Evolutionary conservation across 1,140 invertebrate genomes (phyloP).

Genomic region (Drosophila lacteicornis): DNA sequence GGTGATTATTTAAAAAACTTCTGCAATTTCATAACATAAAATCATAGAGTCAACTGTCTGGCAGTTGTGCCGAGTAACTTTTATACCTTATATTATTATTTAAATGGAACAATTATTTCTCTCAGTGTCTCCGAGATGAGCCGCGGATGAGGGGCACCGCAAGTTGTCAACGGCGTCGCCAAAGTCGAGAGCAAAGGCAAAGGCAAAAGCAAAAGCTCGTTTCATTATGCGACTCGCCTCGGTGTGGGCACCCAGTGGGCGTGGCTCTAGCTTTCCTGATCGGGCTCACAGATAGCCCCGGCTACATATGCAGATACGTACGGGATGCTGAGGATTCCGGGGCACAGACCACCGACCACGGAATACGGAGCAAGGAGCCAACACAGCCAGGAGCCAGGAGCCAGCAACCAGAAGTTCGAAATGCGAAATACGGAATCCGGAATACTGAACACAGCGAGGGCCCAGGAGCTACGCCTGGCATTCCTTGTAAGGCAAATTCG

Average conservation of each 20-base stretch:
- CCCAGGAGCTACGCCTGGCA: conserved; percentile 41
- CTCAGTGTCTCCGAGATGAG: conserved; percentile 24
- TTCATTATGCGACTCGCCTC: conserved; percentile 64
- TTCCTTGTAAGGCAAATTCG: conserved; percentile 81
- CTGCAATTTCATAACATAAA: too few species aligned
- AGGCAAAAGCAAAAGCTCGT: conserved; percentile 55
- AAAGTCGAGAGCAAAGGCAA: conserved; percentile 24
- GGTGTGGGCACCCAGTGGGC: conserved; percentile 25
- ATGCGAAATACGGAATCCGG: conserved; percentile 29
- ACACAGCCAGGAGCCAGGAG: conserved; percentile 6
- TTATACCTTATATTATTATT: too few species aligned
- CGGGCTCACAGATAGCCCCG: conserved; percentile 68
- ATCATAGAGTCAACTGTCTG: too few species aligned
- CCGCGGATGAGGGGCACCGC: conserved; percentile 27
- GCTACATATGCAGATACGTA: conserved; percentile 67
- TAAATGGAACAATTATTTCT: not conserved
- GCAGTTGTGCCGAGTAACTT: too few species aligned
- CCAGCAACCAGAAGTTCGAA: not conserved
- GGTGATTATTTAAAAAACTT: too few species aligned
- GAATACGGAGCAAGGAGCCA: conserved; percentile 14
- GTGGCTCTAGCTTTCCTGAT: conserved; percentile 61
- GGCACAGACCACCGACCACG: conserved; percentile 18
- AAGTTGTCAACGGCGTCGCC: conserved; percentile 62
- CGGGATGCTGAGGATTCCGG: conserved; percentile 35
- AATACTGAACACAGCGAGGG: conserved; percentile 6